phyloP scores from a whole-genome alignment of 1,140 invertebrate species.

The Saccostrea echinata region DNA sequence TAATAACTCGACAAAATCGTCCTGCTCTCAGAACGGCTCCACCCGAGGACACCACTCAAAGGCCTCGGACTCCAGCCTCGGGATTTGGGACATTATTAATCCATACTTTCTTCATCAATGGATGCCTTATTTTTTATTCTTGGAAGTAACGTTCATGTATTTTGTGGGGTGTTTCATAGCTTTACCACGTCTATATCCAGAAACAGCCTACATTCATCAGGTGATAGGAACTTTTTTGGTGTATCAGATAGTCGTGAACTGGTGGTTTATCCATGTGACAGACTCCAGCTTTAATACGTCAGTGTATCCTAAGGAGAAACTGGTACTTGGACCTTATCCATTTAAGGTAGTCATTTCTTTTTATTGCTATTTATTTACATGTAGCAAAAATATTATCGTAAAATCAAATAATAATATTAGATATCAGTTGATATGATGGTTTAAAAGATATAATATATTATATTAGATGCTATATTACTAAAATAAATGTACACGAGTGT shows the following conservation, averaged over 20 bases:
- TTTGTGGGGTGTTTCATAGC: conserved; percentile 4
- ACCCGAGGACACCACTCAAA: background rate
- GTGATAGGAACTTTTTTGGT: background rate
- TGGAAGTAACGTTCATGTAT: background rate
- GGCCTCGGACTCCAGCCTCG: conserved; percentile 14
- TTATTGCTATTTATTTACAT: background rate
- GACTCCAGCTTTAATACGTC: background rate
- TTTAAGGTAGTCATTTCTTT: background rate
- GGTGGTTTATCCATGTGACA: background rate
- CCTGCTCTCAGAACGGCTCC: background rate
- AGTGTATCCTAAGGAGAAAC: background rate
- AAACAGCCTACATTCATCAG: background rate
- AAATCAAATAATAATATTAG: no score
- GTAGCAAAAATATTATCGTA: no score
- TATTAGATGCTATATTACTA: no score
- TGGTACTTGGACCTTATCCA: background rate
- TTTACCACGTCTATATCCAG: background rate
- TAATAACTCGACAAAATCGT: background rate
- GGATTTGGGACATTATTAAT: conserved; percentile 4
- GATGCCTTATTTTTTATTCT: conserved; percentile 10
- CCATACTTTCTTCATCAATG: conserved; percentile 21
- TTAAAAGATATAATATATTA: no score
- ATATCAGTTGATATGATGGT: no score
- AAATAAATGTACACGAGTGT: no score
- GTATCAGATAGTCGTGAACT: background rate